Percentiles rank a stretch among this genome's conserved stretches.
Conservation (phyloP, 2,113 vertebrate genomes). For the Oostethus manadensis region DNA sequence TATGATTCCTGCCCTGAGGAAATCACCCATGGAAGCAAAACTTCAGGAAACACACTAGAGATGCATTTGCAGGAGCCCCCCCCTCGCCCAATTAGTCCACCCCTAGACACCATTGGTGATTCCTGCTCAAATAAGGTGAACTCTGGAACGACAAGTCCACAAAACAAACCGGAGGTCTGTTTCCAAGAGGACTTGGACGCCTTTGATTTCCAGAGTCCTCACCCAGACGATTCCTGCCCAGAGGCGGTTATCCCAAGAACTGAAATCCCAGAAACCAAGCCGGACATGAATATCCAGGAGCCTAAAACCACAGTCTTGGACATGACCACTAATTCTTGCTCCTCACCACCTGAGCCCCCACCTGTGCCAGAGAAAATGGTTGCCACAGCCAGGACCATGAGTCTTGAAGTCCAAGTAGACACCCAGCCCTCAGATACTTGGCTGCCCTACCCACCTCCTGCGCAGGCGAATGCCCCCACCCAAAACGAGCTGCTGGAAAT, state of each 20-base stretch:
- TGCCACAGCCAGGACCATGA: too few relatives aligned
- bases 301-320: background rate
- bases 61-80: too few relatives aligned
- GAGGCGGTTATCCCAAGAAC: background rate
- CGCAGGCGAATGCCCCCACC: too few relatives aligned
- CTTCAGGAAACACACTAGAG: background rate
- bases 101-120: background rate
- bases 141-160: background rate
- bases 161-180: background rate
- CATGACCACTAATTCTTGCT: background rate
- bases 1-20: background rate
- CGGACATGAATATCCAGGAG: background rate
- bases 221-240: background rate
- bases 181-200: background rate
- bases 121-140: too few relatives aligned
- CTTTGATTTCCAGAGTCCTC: background rate
- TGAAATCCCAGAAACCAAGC: background rate
- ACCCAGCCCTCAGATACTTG: too few relatives aligned
- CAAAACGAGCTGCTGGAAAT: background rate
- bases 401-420: background rate
- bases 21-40: background rate
- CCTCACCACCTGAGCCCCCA: background rate
- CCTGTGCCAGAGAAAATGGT: background rate
- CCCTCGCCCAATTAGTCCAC: background rate
- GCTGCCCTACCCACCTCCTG: too few relatives aligned